Evolutionary conservation across 2,888 invertebrate genomes (phyloP).

Genomic region (Hemithea aestivaria): DNA sequence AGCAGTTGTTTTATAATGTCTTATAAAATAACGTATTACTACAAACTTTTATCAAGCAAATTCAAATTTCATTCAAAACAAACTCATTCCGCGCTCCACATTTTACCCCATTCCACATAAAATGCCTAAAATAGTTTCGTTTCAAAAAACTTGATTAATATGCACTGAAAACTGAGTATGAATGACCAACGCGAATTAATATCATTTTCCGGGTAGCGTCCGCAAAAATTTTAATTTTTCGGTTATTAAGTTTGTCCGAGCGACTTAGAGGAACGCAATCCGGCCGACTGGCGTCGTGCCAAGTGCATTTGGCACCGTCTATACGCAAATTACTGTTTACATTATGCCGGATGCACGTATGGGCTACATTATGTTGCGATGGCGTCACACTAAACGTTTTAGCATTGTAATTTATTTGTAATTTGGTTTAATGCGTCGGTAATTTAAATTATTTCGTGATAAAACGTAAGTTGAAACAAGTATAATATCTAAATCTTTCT

Average conservation of each 20-base stretch:
- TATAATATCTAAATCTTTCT: too few species aligned
- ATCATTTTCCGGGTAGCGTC: constrained; percentile 17
- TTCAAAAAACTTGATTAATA: constrained; percentile 1
- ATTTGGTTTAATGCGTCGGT: too few species aligned
- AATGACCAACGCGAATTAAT: constrained; percentile 23
- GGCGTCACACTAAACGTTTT: constrained; percentile 5
- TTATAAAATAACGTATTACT: too few species aligned
- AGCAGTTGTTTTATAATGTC: too few species aligned
- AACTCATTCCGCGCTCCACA: too few species aligned
- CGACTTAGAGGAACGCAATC: constrained; percentile 24
- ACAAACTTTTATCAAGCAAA: too few species aligned
- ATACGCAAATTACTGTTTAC: constrained; percentile 59
- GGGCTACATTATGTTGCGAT: constrained; percentile 16
- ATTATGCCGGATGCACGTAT: constrained; percentile 31
- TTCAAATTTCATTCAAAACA: too few species aligned
- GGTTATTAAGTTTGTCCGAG: constrained; percentile 38
- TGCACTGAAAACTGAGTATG: constrained; percentile 5
- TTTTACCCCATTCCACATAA: too few species aligned
- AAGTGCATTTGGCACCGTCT: constrained; percentile 54
- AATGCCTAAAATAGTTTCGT: neutral
- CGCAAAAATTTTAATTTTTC: constrained; percentile 38
- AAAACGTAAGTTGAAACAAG: too few species aligned
- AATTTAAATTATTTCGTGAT: too few species aligned
- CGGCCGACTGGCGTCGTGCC: constrained; percentile 45
- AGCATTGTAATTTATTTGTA: constrained; percentile 1